These are phyloP conservation scores for Aricia agestis DNA, from an alignment of 1,140 invertebrate species.

Conservation along the genomic window DNA sequence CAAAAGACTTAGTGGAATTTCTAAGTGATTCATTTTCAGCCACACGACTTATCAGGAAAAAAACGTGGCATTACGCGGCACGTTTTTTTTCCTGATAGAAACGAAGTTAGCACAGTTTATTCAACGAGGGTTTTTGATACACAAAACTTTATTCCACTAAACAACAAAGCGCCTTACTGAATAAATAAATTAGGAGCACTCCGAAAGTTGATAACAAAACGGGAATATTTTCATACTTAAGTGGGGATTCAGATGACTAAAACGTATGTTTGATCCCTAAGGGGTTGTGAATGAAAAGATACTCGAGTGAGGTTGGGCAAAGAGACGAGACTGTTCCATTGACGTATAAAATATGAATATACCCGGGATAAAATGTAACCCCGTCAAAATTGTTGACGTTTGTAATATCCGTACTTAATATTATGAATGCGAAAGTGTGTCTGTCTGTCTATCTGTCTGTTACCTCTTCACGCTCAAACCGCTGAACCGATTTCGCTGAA, in stretches of 20 bases:
- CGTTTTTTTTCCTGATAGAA: too few species aligned
- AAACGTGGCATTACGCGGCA: too few species aligned
- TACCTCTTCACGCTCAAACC: too few species aligned
- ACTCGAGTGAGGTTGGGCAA: slow-evolving; percentile 12
- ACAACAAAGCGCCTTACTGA: neutral
- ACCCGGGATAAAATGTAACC: neutral
- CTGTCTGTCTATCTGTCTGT: too few species aligned
- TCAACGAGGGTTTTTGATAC: slow-evolving; percentile 1
- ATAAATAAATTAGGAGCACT: slow-evolving; percentile 9
- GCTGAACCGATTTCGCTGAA: too few species aligned
- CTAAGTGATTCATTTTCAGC: too few species aligned
- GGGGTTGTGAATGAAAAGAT: slow-evolving; percentile 7
- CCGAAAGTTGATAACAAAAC: slow-evolving; percentile 11
- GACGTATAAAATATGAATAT: neutral
- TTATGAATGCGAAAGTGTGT: too few species aligned
- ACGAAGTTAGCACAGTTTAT: too few species aligned
- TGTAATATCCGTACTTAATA: neutral
- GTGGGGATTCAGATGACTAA: neutral
- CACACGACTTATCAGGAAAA: too few species aligned
- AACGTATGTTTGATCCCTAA: neutral
- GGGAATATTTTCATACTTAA: slow-evolving; percentile 5
- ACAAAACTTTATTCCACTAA: neutral
- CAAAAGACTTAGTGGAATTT: too few species aligned
- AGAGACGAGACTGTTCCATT: neutral
- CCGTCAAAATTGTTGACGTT: neutral